phyloP scores from a whole-genome alignment of 2,113 vertebrate genomes.

The Oxygymnocypris stewartii region DNA sequence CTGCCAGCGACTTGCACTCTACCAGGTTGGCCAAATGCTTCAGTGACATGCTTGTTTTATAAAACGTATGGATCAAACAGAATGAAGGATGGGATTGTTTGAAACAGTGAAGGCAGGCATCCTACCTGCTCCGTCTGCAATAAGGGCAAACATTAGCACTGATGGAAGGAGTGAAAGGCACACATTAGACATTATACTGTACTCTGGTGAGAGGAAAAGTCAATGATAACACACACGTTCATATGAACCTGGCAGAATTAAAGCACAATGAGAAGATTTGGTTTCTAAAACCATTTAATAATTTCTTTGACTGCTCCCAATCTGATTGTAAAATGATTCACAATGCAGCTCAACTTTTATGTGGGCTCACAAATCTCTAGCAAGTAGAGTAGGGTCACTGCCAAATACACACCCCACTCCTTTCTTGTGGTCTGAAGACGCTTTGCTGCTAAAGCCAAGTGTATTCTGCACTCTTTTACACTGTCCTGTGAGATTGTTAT shows the following conservation, averaged over 20 bases:
- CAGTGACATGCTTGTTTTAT: background rate
- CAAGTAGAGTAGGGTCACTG: background rate
- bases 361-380: background rate
- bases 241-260: background rate
- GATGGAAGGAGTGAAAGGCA: conserved; percentile 55
- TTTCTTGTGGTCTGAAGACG: background rate
- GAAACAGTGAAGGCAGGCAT: conserved; percentile 62
- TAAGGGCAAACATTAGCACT: conserved; percentile 77
- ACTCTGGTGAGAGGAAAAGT: background rate
- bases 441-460: background rate
- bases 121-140: conserved; percentile 79
- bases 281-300: background rate
- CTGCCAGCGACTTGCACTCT: background rate
- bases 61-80: background rate
- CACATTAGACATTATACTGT: conserved; percentile 27
- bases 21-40: background rate
- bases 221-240: background rate
- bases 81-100: conserved; percentile 13
- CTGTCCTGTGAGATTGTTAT: no score
- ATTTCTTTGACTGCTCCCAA: background rate
- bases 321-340: background rate
- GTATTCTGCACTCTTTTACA: background rate
- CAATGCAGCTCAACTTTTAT: background rate
- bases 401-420: background rate
- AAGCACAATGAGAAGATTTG: background rate